Conservation (phyloP, 1,140 invertebrate genomes). For the Bilobella aurantiaca region DNA sequence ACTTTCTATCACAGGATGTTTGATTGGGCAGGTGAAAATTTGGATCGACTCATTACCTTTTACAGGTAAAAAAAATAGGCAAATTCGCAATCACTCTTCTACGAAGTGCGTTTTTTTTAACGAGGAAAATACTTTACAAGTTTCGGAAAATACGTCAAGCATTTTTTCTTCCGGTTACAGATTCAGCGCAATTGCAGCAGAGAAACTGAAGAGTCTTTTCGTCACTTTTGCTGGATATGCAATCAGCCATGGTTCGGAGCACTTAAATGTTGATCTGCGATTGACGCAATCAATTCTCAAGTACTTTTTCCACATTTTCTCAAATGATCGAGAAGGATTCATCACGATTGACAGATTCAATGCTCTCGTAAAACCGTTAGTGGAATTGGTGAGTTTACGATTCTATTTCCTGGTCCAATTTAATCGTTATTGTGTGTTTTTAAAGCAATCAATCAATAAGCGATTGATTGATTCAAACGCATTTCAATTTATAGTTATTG, state of each 20-base stretch:
- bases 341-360: slow-evolving; percentile 33
- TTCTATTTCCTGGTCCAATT: too few species aligned
- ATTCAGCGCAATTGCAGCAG: slow-evolving; percentile 43
- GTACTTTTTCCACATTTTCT: slow-evolving; percentile 35
- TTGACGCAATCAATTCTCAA: slow-evolving; percentile 25
- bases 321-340: slow-evolving; percentile 32
- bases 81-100: too few species aligned
- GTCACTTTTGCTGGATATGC: slow-evolving; percentile 77
- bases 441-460: too few species aligned
- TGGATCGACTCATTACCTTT: slow-evolving; percentile 62
- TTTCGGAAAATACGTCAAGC: too few species aligned
- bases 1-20: slow-evolving; percentile 76
- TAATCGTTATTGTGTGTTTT: too few species aligned
- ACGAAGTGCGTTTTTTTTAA: too few species aligned
- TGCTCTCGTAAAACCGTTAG: slow-evolving; percentile 23
- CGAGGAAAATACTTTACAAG: too few species aligned
- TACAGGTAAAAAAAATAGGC: slow-evolving; percentile 51
- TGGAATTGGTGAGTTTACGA: slow-evolving; percentile 31
- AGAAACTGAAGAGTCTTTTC: slow-evolving; percentile 75
- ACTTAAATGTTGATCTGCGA: slow-evolving; percentile 46
- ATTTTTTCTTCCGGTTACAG: slow-evolving; percentile 28
- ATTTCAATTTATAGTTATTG: too few species aligned
- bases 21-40: slow-evolving; percentile 56
- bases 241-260: slow-evolving; percentile 61
- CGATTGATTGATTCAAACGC: too few species aligned